phyloP scores from a whole-genome alignment of 2,113 vertebrate species.

The Crotalus helleri region DNA sequence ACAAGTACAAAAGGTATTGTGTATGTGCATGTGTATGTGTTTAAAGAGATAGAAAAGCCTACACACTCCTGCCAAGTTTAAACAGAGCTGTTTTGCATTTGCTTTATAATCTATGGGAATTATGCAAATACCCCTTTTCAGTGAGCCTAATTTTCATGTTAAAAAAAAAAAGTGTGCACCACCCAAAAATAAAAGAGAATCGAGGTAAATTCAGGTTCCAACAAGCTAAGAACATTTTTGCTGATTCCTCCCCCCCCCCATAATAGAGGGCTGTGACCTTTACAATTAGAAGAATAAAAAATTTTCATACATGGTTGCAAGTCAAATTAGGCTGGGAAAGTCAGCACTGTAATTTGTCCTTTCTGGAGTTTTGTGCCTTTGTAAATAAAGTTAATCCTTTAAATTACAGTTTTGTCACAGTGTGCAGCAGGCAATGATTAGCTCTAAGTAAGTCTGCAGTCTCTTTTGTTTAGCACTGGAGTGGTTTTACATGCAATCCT shows the following conservation, averaged over 20 bases:
- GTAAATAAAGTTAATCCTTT: constrained; percentile 31
- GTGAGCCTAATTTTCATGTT: constrained; percentile 60
- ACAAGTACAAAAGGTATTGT: constrained; percentile 31
- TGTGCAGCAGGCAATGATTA: not conserved
- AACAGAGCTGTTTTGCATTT: constrained; percentile 65
- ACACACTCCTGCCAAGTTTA: constrained; percentile 54
- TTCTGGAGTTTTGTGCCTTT: constrained; percentile 38
- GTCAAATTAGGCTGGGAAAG: constrained; percentile 47
- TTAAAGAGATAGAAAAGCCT: constrained; percentile 32
- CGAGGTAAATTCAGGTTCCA: constrained; percentile 18
- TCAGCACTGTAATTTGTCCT: constrained; percentile 10
- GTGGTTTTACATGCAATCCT: not conserved
- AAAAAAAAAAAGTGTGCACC: constrained; percentile 46
- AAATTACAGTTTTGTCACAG: constrained; percentile 17
- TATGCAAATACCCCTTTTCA: constrained; percentile 65
- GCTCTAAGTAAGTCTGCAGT: not conserved
- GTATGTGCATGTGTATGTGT: not conserved
- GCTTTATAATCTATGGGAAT: constrained; percentile 65
- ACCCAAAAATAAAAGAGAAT: constrained; percentile 34
- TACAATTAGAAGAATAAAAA: constrained; percentile 26
- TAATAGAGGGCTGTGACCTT: constrained; percentile 42
- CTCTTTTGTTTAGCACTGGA: constrained; percentile 16
- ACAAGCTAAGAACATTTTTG: constrained; percentile 40
- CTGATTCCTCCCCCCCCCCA: constrained; percentile 20
- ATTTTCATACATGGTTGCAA: constrained; percentile 61